Evolutionary conservation across 1,140 invertebrate genomes (phyloP).

Genomic region (Orussus abietinus): DNA sequence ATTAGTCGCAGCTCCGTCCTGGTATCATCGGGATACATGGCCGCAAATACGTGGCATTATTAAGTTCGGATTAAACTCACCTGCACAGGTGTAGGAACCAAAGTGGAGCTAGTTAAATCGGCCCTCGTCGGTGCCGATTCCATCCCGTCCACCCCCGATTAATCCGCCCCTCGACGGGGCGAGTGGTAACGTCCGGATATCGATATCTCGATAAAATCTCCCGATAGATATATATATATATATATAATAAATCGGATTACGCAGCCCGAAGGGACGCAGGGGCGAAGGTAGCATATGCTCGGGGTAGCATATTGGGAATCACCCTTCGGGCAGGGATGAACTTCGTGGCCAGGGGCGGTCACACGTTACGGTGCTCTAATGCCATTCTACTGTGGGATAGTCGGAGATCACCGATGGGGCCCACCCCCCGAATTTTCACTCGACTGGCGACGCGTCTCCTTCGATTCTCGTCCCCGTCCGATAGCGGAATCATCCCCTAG

Average conservation of each 20-base stretch:
- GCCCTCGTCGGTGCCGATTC: too few species aligned
- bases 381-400: slow-evolving; percentile 39
- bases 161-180: slow-evolving; percentile 18
- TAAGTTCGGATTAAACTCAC: too few species aligned
- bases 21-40: too few species aligned
- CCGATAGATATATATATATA: too few species aligned
- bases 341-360: slow-evolving; percentile 8
- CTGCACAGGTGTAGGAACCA: too few species aligned
- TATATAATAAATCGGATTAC: slow-evolving; percentile 46
- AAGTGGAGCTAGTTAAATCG: too few species aligned
- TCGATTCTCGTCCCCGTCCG: too few species aligned
- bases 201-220: slow-evolving; percentile 40
- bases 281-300: slow-evolving; percentile 26
- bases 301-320: slow-evolving; percentile 29
- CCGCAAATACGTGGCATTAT: too few species aligned
- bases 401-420: slow-evolving; percentile 36
- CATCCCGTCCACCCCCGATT: too few species aligned
- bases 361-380: slow-evolving; percentile 24
- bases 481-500: not conserved
- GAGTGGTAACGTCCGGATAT: slow-evolving; percentile 19
- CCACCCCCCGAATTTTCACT: slow-evolving; percentile 30
- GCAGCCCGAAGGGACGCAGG: slow-evolving; percentile 13
- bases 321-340: slow-evolving; percentile 13
- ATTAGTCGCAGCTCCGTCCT: too few species aligned
- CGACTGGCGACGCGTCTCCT: too few species aligned